Base-by-base conservation (phyloP, 2,888 invertebrate species). In the Himalopsyche tibetana region DNA sequence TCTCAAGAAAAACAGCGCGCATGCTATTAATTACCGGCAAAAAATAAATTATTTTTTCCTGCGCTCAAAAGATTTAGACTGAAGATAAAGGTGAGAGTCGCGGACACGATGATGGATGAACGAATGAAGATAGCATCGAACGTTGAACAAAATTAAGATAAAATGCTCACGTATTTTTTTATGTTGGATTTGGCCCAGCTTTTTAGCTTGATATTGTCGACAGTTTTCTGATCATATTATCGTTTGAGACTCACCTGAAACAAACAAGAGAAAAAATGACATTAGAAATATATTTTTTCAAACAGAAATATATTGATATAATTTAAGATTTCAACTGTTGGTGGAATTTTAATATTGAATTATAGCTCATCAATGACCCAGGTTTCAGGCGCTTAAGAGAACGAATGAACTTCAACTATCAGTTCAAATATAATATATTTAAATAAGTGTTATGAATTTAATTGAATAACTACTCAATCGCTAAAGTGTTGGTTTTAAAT, bases 21-120 rank as follows among this genome's bases (percentile, higher is more conserved):
- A 83, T 83, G 83, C 51, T 69, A 83, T 83, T 83, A 83, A 83
- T 83, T 83, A 83, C 42, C 5, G 19, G 69, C 28, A n/a, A 74
- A 74, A 74, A 45, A 55, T 36, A 82, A 82, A 55, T 82, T 28
- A 55, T 55, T 82, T 74, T 45, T 74, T 56, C 38, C 36, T 82
- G 17, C 42, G 9, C 42, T 51, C 15, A 8, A n/a, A 45, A 55
- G 82, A 82, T 82, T 55, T 82, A 56, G 82, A 40, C 12, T 38
- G 36, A 82, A 55, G 82, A 82, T 82, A 82, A 82, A 55, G 19
- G 82, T 55, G 56, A 51, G 80, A 81, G 81, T 55, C 45, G 81
- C 28, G 81, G 36, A 55, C 40, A 56, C 55, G 55, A 82, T 82
- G 82, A 82, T 82, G 56, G 82, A 82, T 82, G 55, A 56, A 82